Base-by-base conservation (phyloP, 2,797 vertebrate genomes). In the Pyrocephalus nanus region DNA sequence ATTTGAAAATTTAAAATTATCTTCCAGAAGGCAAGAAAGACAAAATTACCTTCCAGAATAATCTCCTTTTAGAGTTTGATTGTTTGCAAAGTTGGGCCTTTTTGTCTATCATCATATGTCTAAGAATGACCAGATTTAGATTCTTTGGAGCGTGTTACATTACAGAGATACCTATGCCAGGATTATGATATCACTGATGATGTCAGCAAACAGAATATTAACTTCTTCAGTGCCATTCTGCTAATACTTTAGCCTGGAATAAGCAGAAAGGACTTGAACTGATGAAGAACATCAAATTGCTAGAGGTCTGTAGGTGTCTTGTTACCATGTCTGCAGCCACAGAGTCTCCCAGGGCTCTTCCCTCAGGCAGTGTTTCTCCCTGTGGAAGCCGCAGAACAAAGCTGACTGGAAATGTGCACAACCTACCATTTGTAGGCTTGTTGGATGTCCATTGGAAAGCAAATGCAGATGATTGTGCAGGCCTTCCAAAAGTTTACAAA, bases 1-100 rank as follows among this genome's bases (percentile, higher is more conserved):
- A 86, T 79, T 92, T 82, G 70, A 84, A 82, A 90, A 64, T 15
- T 34, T 66, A 66, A 94, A 74, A 91, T 93, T 75, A 43, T 45
- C 30, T 91, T 69, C 47, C 75, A 79, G 84, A 82, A 79, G 38
- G 47, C 15, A 48, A 48, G 17, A 79, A 79, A 92, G 36, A 67
- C 55, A 42, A 94, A 74, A 91, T 93, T 78, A 43, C 50, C 34
- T 91, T 69, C 42, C 75, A 79, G 81, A 82, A 79, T 38, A 53
- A 73, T 74, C 34, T 82, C 12, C 12, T 66, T 90, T 79, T 51
- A 67, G 22, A 50, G 42, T 43, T 50, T 61, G 47, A 77, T 30
- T 88, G 42, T 69, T 75, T 36, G 34, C 26, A 77, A 83, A 90
- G 50, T 29, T 8, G 0, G 15, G 16, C 11, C 29, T 73, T 67